Evolutionary conservation across 1,140 invertebrate species (phyloP).

Genomic region (Propsilocerus akamusi): DNA sequence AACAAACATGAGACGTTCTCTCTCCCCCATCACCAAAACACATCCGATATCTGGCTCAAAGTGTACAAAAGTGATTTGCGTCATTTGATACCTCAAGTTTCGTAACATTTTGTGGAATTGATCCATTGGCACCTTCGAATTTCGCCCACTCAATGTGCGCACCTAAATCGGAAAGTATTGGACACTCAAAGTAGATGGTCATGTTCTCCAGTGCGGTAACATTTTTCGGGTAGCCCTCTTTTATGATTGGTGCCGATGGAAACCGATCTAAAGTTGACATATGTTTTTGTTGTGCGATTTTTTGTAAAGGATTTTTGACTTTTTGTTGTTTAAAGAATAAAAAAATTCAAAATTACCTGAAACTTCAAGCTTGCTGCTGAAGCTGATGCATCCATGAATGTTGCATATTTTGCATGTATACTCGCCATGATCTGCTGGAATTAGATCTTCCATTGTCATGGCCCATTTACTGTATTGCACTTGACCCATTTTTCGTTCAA

Average conservation of each 20-base stretch:
- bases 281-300: not conserved
- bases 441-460: slow-evolving; percentile 50
- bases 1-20: slow-evolving; percentile 4
- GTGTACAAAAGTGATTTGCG: slow-evolving; percentile 4
- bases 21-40: slow-evolving; percentile 14
- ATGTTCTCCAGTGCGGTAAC: slow-evolving; percentile 49
- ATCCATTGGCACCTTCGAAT: slow-evolving; percentile 26
- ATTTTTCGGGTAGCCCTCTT: slow-evolving; percentile 58
- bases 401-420: slow-evolving; percentile 79
- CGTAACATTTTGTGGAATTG: slow-evolving; percentile 29
- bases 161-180: slow-evolving; percentile 51
- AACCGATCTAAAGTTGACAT: slow-evolving; percentile 49
- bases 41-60: slow-evolving; percentile 5
- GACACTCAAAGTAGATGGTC: slow-evolving; percentile 52
- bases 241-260: slow-evolving; percentile 59
- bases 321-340: not conserved
- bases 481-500: slow-evolving; percentile 34
- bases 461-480: slow-evolving; percentile 41
- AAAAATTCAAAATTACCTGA: slow-evolving; percentile 36
- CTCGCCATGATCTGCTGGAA: slow-evolving; percentile 57
- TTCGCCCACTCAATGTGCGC: slow-evolving; percentile 55
- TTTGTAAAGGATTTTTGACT: not conserved
- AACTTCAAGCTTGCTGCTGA: slow-evolving; percentile 51
- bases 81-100: slow-evolving; percentile 28
- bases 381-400: slow-evolving; percentile 50